phyloP scores from a whole-genome alignment of 2,797 vertebrate species.

The Limosa lapponica region DNA sequence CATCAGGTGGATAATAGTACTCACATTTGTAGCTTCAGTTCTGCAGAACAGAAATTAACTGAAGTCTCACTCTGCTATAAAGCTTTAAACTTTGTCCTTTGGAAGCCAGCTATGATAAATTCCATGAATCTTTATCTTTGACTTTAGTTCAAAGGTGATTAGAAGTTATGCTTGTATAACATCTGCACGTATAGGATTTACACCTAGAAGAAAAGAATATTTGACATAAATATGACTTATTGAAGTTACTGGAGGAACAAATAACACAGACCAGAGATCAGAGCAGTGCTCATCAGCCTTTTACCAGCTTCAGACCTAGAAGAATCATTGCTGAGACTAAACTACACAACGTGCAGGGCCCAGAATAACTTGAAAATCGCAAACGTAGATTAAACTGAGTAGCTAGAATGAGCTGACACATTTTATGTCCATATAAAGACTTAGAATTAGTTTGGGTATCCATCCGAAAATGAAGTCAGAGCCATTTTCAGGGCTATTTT shows the following conservation, averaged over 20 bases:
- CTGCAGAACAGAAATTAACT: neutral
- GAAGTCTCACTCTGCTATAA: neutral
- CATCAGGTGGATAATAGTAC: neutral
- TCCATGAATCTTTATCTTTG: neutral
- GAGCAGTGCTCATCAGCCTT: neutral
- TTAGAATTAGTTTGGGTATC: neutral
- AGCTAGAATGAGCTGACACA: neutral
- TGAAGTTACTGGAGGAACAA: neutral
- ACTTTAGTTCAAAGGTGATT: slow-evolving; percentile 38
- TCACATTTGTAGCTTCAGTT: neutral
- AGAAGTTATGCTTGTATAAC: neutral
- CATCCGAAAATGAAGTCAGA: neutral
- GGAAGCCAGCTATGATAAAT: neutral
- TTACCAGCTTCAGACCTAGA: neutral
- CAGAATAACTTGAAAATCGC: neutral
- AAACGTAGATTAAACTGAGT: neutral
- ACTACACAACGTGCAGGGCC: neutral
- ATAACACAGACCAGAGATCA: neutral
- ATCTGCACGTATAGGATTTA: neutral
- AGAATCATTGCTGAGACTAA: neutral
- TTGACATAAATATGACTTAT: neutral
- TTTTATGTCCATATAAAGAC: neutral
- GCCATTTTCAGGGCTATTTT: neutral
- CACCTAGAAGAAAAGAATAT: neutral
- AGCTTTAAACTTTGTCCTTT: slow-evolving; percentile 57